Percentiles rank a stretch among this genome's conserved stretches.
Evolutionary conservation across 1,140 invertebrate genomes (phyloP).

Genomic region (Drosophila prosaltans): DNA sequence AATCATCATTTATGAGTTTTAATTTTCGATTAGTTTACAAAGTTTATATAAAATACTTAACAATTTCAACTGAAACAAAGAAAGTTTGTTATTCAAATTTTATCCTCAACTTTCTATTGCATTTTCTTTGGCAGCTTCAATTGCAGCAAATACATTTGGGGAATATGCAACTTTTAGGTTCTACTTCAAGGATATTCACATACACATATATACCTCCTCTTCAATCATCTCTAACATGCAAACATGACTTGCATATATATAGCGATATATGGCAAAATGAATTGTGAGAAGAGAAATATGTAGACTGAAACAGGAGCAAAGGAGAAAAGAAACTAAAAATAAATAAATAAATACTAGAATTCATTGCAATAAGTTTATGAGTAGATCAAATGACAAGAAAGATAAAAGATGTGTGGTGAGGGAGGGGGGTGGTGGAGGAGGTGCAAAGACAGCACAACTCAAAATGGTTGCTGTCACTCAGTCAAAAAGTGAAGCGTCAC

Average conservation of each 20-base stretch:
- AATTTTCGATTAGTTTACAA: too few species aligned
- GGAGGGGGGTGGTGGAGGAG: not conserved
- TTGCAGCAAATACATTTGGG: not conserved
- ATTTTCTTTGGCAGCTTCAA: not conserved
- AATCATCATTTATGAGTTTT: too few species aligned
- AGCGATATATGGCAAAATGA: conserved; percentile 15
- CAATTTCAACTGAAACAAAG: too few species aligned
- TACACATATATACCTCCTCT: not conserved
- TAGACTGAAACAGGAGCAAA: conserved; percentile 2
- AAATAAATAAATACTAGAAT: conserved; percentile 17
- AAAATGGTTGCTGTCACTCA: conserved; percentile 19
- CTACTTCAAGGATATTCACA: not conserved
- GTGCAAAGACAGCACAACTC: not conserved
- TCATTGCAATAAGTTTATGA: conserved; percentile 29
- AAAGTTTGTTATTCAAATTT: too few species aligned
- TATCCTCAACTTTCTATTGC: not conserved
- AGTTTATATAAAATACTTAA: too few species aligned
- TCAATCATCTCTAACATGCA: conserved; percentile 9
- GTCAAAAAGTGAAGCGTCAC: conserved; percentile 22
- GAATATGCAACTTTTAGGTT: not conserved
- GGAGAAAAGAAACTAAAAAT: conserved; percentile 15
- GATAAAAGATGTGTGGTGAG: not conserved
- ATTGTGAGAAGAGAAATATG: not conserved
- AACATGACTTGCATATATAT: conserved; percentile 29
- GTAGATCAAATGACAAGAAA: conserved; percentile 21